phyloP scores from a whole-genome alignment of 2,113 vertebrate species.

The Anarhynchus alexandrinus region DNA sequence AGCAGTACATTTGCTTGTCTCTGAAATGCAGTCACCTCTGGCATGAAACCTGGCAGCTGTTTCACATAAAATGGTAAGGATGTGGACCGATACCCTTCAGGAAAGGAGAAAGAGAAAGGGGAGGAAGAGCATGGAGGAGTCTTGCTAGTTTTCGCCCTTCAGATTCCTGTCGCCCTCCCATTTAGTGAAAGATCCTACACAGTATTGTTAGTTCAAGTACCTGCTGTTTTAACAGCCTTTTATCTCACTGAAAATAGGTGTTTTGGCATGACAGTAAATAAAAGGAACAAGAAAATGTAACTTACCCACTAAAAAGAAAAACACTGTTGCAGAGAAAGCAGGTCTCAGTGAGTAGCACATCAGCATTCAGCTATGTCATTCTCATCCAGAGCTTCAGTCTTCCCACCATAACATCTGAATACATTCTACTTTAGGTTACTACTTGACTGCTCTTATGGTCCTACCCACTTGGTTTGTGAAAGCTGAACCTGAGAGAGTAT shows the following conservation, averaged over 20 bases:
- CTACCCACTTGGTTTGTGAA: neutral
- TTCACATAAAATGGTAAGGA: neutral
- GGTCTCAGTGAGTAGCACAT: neutral
- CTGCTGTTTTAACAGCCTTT: constrained; percentile 8
- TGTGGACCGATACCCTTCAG: neutral
- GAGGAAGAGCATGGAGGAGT: neutral
- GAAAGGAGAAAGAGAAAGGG: neutral
- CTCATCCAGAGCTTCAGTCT: neutral
- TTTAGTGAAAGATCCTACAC: neutral
- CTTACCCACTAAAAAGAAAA: neutral
- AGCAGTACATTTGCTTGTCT: constrained; percentile 18
- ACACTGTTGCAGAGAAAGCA: neutral
- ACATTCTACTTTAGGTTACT: neutral
- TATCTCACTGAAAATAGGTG: neutral
- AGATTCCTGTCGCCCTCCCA: neutral
- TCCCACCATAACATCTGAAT: neutral
- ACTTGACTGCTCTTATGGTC: neutral
- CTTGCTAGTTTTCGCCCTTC: neutral
- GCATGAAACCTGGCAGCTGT: constrained; percentile 33
- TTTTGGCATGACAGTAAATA: neutral
- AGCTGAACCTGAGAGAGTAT: neutral
- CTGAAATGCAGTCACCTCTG: constrained; percentile 38
- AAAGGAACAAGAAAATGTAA: neutral
- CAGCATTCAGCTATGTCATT: neutral
- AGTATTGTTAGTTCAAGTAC: neutral